Evolutionary conservation across 2,888 invertebrate genomes (phyloP), one percentile per base, ranked within the genome.

Genomic region (Orthosia cruda): DNA sequence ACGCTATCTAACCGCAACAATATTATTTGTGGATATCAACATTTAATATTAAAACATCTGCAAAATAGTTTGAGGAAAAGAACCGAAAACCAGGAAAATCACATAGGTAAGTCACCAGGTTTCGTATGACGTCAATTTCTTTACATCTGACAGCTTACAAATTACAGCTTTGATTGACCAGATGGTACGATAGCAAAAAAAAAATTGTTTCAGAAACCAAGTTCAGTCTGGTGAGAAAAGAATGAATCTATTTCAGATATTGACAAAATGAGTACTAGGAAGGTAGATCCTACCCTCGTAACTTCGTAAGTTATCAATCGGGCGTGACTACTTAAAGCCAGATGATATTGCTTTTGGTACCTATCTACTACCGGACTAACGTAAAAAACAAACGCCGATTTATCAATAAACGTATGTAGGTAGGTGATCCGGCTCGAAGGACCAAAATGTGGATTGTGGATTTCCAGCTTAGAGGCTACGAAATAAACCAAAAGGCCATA

Each of bases 1-100:
- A 66, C 63, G 3, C 23, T 68, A 47, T 69, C 47, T 58, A 58
- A 40, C 32, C 23, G 1, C 70, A 68, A 47, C 11, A 4, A 26
- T 45, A 13, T 1, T 16, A 12, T 61, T 71, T 40, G 18, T 49
- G 5, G 26, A 71, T 26, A 47, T n/a, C 11, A 54, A n/a, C n/a
- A 15, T 75, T 26, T 15, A 40, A 45, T 26, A 52, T 40, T 49
- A 0, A 72, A 71, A 45, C 20, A 32, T 32, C 20, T 63, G 18
- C 20, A 7, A 59, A 16, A 45, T 45, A 18, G 40, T 23, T 66
- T 32, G 58, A 4, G 11, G 32, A 58, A 32, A n/a, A 54, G 15
- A 59, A 12, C n/a, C n/a, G 58, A 23, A 58, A 66, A 40, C 32
- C 11, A 47, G 26, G 13, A 16, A n/a, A 32, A 54, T 1, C 11